Conservation (phyloP, 2,797 vertebrate species). For the Ceryle rudis region DNA sequence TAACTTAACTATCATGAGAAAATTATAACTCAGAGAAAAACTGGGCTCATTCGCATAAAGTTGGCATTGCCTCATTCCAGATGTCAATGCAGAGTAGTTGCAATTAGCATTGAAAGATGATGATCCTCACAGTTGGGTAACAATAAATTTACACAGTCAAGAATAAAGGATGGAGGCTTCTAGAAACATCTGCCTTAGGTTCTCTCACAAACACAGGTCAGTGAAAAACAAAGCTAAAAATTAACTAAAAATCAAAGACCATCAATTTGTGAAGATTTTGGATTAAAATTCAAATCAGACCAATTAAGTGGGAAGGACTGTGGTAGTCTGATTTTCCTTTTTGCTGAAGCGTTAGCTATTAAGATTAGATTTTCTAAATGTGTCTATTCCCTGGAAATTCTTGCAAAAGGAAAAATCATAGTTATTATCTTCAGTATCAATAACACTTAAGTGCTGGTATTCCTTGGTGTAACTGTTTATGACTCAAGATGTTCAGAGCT, state of each 20-base stretch:
- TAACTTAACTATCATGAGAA: not conserved
- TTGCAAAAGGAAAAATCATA: not conserved
- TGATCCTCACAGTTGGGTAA: not conserved
- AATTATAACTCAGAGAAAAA: not conserved
- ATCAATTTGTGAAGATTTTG: not conserved
- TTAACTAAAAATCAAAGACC: not conserved
- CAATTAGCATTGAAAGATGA: not conserved
- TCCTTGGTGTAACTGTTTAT: not conserved
- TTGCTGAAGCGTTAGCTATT: not conserved
- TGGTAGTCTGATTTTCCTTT: not conserved
- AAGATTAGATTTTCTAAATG: not conserved
- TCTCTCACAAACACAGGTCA: not conserved
- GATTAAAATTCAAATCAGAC: not conserved
- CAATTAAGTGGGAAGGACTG: not conserved
- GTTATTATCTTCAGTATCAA: not conserved
- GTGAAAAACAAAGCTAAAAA: not conserved
- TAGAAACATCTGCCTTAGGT: not conserved
- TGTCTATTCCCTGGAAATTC: not conserved
- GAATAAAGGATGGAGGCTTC: not conserved
- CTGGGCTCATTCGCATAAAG: not conserved
- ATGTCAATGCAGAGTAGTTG: not conserved
- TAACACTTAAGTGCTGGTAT: not conserved
- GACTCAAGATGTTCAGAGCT: not conserved
- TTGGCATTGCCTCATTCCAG: not conserved
- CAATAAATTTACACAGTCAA: not conserved